Evolutionary conservation across 2,113 vertebrate genomes (phyloP).

Genomic region (Anolis carolinensis): DNA sequence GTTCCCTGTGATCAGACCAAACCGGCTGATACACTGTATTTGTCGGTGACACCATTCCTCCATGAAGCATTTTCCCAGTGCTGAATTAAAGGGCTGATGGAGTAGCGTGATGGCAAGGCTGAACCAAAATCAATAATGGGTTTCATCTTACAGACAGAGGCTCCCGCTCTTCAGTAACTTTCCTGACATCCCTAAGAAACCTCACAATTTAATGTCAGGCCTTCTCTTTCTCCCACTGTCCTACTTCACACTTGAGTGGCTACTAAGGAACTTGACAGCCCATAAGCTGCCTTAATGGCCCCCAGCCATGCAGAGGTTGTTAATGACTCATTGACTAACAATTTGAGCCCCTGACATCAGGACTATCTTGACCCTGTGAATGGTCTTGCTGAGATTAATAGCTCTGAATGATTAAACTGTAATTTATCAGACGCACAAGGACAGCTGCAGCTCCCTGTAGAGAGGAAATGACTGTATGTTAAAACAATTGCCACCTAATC

Average conservation of each 20-base stretch:
- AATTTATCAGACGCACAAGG: constrained; percentile 43
- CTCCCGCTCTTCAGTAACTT: not conserved
- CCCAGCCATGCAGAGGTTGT: constrained; percentile 26
- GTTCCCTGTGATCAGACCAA: constrained; percentile 27
- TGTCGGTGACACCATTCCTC: fast-evolving
- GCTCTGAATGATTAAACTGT: constrained; percentile 46
- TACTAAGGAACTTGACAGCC: constrained; percentile 38
- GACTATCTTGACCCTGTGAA: constrained; percentile 34
- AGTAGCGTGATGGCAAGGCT: constrained; percentile 17
- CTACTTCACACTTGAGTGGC: not conserved
- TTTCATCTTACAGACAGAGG: constrained; percentile 18
- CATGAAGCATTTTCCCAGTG: constrained; percentile 6
- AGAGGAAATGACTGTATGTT: constrained; percentile 22
- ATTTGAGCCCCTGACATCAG: constrained; percentile 50
- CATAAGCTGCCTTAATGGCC: constrained; percentile 53
- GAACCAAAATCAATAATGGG: constrained; percentile 11
- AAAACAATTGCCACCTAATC: constrained; percentile 37
- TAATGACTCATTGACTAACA: constrained; percentile 63
- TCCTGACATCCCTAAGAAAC: not conserved
- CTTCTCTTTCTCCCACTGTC: not conserved
- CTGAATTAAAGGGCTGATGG: constrained; percentile 25
- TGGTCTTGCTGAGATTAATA: constrained; percentile 51
- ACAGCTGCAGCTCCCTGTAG: constrained; percentile 28
- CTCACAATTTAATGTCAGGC: constrained; percentile 32
- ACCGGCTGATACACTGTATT: not conserved